Base-by-base conservation (phyloP, 2,888 invertebrate species). In the Calameuta pallipes region DNA sequence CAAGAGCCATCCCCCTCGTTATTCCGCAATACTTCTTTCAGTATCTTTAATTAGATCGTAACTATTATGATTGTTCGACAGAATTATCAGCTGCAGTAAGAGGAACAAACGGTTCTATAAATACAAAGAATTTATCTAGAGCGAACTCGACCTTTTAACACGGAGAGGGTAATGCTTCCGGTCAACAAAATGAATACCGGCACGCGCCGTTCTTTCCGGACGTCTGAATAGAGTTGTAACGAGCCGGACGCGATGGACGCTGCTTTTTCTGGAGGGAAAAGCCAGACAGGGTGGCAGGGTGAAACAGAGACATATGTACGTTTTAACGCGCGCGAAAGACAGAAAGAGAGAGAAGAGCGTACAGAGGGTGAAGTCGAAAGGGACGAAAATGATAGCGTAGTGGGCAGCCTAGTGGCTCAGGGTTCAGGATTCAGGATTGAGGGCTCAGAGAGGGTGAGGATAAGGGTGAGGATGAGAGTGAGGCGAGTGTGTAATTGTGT, bases 181-280 rank as follows among this genome's bases (percentile, higher is more conserved):
- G 90, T 90, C 90, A 88, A 88, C 86, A 87, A 88, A 87, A 90
- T 89, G 89, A 90, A 91, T 90, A 88, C 88, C 88, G 89, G 89
- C 89, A 90, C 91, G 90, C 90, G 88, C 84, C 84, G 85, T 76
- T 89, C 88, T 89, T 89, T 88, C 88, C 87, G 88, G 87, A 88
- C 87, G 88, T 90, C 87, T 91, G 90, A 91, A 91, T 91, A 90
- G 91, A 90, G 88, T 91, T 91, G 90, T 91, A 91, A 91, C 91
- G 90, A 91, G 90, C 87, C 86, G 85, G 86, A 85, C 87, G 82
- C 56, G 56, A 56, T 23, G 56, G 56, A 56, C 23, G 56, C 56
- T 56, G 56, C 56, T 56, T 56, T 56, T 56, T 56, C 56, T 56
- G 56, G 56, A 56, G 56, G 56, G 56, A 56, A 56, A 56, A 9